Conservation (phyloP, 2,113 vertebrate genomes). For the Platycercus adscitus region DNA sequence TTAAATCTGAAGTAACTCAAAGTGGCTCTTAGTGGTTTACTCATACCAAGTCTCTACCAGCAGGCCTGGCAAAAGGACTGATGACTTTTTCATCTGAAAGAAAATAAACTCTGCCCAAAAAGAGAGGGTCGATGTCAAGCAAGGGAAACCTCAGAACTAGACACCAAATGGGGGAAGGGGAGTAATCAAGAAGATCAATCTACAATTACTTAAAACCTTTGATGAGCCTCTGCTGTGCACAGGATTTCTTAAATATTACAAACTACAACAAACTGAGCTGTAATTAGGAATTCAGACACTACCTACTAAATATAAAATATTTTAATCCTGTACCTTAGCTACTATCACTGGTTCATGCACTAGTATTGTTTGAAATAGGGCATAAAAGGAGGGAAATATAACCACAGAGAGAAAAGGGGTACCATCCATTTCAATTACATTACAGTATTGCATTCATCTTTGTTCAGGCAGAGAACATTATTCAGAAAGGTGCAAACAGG, state of each 20-base stretch:
- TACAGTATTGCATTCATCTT: background rate
- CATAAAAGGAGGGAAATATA: background rate
- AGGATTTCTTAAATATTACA: background rate
- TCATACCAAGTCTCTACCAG: background rate
- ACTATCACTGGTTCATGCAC: background rate
- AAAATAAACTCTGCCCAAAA: background rate
- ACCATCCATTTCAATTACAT: background rate
- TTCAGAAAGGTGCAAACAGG: background rate
- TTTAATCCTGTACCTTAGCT: background rate
- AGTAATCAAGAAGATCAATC: background rate
- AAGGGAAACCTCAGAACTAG: background rate
- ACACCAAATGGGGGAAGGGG: background rate
- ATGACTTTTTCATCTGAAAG: background rate
- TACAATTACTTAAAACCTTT: background rate
- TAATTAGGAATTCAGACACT: background rate
- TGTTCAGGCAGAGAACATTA: background rate
- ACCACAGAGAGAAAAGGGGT: background rate
- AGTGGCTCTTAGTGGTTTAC: background rate
- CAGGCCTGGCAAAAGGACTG: background rate
- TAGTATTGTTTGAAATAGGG: background rate
- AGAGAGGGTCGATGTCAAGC: background rate
- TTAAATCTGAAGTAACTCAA: background rate
- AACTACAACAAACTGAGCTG: background rate
- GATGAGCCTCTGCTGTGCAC: background rate
- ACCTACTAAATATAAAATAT: background rate